These are phyloP conservation scores for Drosophila ustulata DNA, from an alignment of 2,888 invertebrate genomes.

Conservation along the genomic window DNA sequence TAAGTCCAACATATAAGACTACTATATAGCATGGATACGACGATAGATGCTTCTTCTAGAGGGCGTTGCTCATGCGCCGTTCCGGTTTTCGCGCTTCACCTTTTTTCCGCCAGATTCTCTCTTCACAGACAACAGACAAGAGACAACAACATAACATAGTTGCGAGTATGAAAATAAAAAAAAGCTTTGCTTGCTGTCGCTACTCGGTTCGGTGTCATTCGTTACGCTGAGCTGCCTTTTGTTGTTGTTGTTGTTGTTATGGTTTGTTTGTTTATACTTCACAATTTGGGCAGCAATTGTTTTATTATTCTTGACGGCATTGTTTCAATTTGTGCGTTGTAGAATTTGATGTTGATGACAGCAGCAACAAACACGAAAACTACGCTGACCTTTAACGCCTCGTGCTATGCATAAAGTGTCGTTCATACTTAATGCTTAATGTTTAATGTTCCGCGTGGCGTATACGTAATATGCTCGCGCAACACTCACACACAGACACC, in stretches of 20 bases:
- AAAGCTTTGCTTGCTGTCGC: conserved; percentile 15
- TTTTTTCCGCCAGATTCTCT: conserved; percentile 1
- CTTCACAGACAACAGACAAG: neutral
- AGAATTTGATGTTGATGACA: conserved; percentile 2
- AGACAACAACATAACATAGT: neutral
- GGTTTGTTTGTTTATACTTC: conserved; percentile 35
- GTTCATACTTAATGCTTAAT: conserved; percentile 26
- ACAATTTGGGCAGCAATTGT: conserved; percentile 37
- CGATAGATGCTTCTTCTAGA: conserved; percentile 18
- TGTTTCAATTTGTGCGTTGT: conserved; percentile 24
- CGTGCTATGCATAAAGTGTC: conserved; percentile 42
- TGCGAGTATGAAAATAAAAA: too few species aligned
- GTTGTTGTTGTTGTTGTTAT: conserved; percentile 31
- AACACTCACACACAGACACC: neutral
- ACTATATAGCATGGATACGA: neutral
- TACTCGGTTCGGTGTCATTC: conserved; percentile 62
- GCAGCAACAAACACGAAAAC: neutral
- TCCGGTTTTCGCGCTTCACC: conserved; percentile 37
- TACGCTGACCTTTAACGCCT: conserved; percentile 66
- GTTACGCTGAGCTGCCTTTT: conserved; percentile 58
- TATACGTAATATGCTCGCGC: conserved; percentile 34
- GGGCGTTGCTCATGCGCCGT: conserved; percentile 22
- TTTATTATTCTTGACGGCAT: conserved; percentile 34
- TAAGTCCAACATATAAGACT: conserved; percentile 14
- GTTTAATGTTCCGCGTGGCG: conserved; percentile 37